Base-by-base conservation (phyloP, 2,888 invertebrate species). In the Andrena trimmerana region DNA sequence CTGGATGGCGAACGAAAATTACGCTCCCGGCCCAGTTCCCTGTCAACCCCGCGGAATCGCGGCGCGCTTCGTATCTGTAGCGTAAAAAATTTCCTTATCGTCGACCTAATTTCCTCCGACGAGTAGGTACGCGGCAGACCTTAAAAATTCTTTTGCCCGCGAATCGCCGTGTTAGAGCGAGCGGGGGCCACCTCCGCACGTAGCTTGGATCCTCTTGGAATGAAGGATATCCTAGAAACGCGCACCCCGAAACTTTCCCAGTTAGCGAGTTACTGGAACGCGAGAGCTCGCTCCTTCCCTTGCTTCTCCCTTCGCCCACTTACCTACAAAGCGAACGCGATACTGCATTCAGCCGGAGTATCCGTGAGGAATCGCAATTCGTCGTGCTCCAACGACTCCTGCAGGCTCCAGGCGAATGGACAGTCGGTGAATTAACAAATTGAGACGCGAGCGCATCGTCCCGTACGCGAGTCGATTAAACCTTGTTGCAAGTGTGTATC, bases 1-100 rank as follows among this genome's bases (percentile, higher is more conserved):
- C 62, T 66, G 42, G 73, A 33, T 74, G 69, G 73, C 82, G 71
- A 82, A 85, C 66, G 77, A 84, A 86, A 88, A 88, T 88, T 86
- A 78, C 80, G 71, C 60, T 69, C 52, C 74, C 71, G 31, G 27
- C 59, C 8, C 52, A 86, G 68, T 84, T 86, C 59, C 81, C 65
- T 67, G 63, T 73, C 80, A 50, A 59, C 16, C 36, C 60, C 33
- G 50, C 48, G 52, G 24, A 65, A n/a, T n/a, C 59, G 42, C 59
- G 29, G 33, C 54, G 50, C 36, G 54, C 52, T 29, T n/a, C 29
- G 63, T 50, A 67, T 78, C 62, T 59, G 24, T 2, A 7, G 1
- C 8, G 65, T 20, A 77, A 80, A 85, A 78, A 85, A 71, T 74
- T n/a, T 66, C 10, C 24, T 78, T 54, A 76, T 29, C 29, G 13